Conservation (phyloP, 2,797 vertebrate species). For the Falco columbarius region DNA sequence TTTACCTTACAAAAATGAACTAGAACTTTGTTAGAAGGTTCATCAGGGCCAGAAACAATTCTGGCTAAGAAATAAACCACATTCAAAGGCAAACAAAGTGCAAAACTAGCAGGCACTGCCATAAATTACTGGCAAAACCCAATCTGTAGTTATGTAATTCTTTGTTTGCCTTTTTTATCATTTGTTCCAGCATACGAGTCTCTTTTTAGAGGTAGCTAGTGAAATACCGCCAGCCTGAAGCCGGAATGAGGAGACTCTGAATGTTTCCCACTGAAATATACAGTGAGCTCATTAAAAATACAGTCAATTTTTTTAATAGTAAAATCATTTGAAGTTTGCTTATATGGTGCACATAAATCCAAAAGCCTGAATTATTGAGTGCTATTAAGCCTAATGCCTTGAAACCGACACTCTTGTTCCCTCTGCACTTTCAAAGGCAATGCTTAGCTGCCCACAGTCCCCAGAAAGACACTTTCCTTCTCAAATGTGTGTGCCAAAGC, state of each 20-base stretch:
- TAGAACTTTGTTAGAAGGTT: not conserved
- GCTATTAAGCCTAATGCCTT: not conserved
- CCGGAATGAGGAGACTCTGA: not conserved
- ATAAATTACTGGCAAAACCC: not conserved
- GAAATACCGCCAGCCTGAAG: not conserved
- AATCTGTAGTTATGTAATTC: not conserved
- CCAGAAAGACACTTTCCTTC: not conserved
- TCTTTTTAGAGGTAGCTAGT: not conserved
- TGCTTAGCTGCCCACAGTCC: not conserved
- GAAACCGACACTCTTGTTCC: not conserved
- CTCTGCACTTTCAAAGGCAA: not conserved
- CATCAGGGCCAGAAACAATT: not conserved
- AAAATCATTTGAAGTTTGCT: constrained; percentile 56
- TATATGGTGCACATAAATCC: constrained; percentile 29
- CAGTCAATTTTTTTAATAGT: constrained; percentile 32
- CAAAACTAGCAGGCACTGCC: not conserved
- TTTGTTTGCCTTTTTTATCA: not conserved
- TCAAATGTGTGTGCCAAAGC: not conserved
- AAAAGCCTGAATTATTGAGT: not conserved
- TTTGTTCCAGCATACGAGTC: not conserved
- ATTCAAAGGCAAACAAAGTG: not conserved
- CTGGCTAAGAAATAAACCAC: not conserved
- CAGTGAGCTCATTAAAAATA: constrained; percentile 48
- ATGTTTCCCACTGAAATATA: constrained; percentile 25
- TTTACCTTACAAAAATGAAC: not conserved